phyloP scores from a whole-genome alignment of 2,888 invertebrate genomes.

The Cancer borealis region DNA sequence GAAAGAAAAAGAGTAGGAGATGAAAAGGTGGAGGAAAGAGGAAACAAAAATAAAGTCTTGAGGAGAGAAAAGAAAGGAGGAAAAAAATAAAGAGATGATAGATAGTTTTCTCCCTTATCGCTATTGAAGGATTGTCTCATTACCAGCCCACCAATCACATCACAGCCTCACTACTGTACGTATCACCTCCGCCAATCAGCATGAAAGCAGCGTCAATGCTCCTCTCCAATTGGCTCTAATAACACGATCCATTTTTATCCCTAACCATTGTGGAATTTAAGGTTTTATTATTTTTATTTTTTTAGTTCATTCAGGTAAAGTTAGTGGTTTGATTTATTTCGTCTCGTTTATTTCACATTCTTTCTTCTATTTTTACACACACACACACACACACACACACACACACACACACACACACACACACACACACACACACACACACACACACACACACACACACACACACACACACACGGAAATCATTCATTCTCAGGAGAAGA shows the following conservation, averaged over 20 bases:
- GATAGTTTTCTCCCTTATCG: neutral
- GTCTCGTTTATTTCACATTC: neutral
- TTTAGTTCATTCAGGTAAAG: too few relatives aligned
- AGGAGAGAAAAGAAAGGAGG: neutral
- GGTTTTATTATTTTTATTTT: too few relatives aligned
- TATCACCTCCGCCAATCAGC: neutral
- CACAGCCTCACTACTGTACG: neutral
- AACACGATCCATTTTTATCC: neutral
- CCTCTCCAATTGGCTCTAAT: neutral
- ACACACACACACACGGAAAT: neutral
- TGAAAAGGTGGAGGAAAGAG: neutral
- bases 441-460: neutral
- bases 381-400: constrained; percentile 12
- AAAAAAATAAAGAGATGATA: neutral
- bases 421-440: neutral
- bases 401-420: constrained; percentile 9
- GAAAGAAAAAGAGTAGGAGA: neutral
- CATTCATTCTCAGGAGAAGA: neutral
- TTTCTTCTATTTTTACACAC: neutral
- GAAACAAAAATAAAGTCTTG: too few relatives aligned
- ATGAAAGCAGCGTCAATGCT: neutral
- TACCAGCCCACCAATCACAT: neutral
- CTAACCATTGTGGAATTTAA: neutral
- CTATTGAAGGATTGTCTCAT: neutral
- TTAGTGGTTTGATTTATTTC: neutral